Evolutionary conservation across 1,140 invertebrate genomes (phyloP).

Genomic region (Nasonia longicornis): DNA sequence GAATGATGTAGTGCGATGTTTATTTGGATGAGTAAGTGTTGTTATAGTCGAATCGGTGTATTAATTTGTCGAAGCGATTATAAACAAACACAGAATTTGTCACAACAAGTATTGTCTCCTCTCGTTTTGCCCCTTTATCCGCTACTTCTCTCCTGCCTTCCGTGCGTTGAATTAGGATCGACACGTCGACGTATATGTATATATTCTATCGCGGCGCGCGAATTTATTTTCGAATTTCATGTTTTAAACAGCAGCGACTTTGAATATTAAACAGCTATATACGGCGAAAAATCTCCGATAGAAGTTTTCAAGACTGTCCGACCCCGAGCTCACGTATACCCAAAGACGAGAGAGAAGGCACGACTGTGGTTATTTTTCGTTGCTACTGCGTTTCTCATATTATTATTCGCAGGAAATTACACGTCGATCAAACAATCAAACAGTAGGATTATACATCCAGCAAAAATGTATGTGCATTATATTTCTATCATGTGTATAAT

Average conservation of each 20-base stretch:
- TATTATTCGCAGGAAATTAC: background rate
- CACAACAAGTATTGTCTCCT: background rate
- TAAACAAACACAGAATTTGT: background rate
- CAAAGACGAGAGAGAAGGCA: background rate
- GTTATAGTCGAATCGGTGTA: too few species aligned
- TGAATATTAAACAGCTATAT: constrained; percentile 37
- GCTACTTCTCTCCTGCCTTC: background rate
- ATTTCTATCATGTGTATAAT: background rate
- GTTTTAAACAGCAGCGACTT: constrained; percentile 42
- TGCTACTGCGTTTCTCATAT: background rate
- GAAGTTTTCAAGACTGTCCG: constrained; percentile 26
- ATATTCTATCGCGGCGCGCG: constrained; percentile 17
- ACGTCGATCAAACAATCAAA: background rate
- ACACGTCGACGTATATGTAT: background rate
- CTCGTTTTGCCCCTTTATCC: constrained; percentile 12
- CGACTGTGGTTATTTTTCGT: constrained; percentile 18
- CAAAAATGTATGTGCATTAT: background rate
- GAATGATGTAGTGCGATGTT: too few species aligned
- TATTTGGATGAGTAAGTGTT: too few species aligned
- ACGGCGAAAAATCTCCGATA: constrained; percentile 31
- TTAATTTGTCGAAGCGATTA: too few species aligned
- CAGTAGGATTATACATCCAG: constrained; percentile 1
- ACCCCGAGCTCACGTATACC: background rate
- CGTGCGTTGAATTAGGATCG: constrained; percentile 41
- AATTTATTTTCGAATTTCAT: constrained; percentile 45